These are phyloP conservation scores for Centrocercus urophasianus DNA, from an alignment of 2,113 vertebrate genomes.

Conservation along the genomic window DNA sequence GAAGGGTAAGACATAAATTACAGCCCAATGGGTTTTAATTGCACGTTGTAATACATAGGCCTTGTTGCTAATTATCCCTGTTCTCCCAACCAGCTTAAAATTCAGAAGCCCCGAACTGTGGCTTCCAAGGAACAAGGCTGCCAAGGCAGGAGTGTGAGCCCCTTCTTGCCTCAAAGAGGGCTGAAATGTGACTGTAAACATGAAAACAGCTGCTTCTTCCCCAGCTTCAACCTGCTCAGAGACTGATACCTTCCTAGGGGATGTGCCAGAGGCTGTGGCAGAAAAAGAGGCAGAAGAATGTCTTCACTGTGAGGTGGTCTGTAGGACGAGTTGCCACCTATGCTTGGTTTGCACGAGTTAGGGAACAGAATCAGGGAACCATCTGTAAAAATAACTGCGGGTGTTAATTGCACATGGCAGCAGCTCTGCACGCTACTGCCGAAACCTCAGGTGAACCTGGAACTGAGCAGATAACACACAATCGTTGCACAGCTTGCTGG, in stretches of 20 bases:
- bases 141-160: background rate
- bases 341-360: background rate
- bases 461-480: slow-evolving; percentile 11
- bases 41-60: slow-evolving; percentile 48
- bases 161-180: background rate
- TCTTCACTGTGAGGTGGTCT: background rate
- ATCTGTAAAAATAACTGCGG: background rate
- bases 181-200: background rate
- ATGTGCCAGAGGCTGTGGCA: background rate
- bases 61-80: slow-evolving; percentile 62
- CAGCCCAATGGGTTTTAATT: slow-evolving; percentile 64
- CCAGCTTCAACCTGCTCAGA: background rate
- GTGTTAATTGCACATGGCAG: slow-evolving; percentile 34
- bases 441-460: slow-evolving; percentile 50
- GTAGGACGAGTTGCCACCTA: background rate
- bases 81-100: slow-evolving; percentile 38
- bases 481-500: background rate
- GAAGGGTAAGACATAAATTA: slow-evolving; percentile 67
- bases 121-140: background rate
- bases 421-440: slow-evolving; percentile 9
- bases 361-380: background rate
- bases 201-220: background rate
- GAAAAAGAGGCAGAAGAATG: background rate
- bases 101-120: slow-evolving; percentile 1
- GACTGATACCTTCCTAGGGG: rapidly evolving